Percentiles rank a stretch among this genome's conserved stretches.
Conservation (phyloP, 2,797 vertebrate genomes). For the Potorous gilbertii region DNA sequence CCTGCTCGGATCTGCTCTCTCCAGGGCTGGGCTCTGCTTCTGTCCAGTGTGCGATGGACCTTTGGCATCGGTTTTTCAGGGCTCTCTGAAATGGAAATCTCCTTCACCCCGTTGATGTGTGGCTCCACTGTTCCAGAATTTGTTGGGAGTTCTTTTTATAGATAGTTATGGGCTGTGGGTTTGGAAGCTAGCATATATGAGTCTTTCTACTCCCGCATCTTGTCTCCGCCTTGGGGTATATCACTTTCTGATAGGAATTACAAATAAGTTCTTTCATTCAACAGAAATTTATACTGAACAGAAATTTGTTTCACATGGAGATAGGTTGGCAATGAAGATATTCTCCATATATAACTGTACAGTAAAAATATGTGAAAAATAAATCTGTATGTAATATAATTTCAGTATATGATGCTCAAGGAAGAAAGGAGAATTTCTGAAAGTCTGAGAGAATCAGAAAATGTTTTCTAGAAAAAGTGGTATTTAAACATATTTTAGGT, state of each 20-base stretch:
- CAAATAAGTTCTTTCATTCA: background rate
- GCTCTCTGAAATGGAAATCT: no score
- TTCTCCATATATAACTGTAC: background rate
- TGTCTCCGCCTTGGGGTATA: no score
- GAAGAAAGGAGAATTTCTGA: background rate
- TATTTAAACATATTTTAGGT: background rate
- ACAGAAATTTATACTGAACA: background rate
- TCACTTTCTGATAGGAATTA: background rate
- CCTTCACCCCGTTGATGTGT: no score
- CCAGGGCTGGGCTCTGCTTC: no score
- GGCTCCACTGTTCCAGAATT: no score
- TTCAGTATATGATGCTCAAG: background rate
- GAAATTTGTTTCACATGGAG: background rate
- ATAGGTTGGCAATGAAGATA: background rate
- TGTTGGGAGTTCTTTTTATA: no score
- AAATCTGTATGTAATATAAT: background rate
- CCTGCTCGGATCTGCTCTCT: no score
- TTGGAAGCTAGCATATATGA: no score
- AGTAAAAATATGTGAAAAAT: background rate
- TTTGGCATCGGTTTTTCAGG: no score
- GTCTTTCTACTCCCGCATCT: no score
- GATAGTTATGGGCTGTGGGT: no score
- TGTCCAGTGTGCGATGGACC: no score
- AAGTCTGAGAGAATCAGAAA: background rate
- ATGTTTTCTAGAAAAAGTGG: background rate